phyloP scores from a whole-genome alignment of 2,113 vertebrate genomes.

The Dermatemys mawii region DNA sequence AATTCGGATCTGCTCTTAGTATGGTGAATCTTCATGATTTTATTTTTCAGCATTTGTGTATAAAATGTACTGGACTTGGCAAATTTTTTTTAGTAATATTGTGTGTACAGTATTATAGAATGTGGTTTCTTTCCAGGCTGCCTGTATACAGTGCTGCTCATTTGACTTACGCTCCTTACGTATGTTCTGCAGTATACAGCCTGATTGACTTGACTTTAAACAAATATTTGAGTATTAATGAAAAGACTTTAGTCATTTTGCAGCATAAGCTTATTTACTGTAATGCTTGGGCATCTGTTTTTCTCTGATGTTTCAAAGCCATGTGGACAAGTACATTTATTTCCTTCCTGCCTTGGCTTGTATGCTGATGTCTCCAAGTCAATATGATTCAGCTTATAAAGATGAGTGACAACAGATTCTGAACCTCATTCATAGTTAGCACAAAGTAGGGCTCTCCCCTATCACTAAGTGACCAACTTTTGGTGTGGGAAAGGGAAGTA shows the following conservation, averaged over 20 bases:
- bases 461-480: not conserved
- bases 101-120: not conserved
- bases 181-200: not conserved
- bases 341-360: slow-evolving; percentile 13
- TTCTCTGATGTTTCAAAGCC: not conserved
- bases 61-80: not conserved
- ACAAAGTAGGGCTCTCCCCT: not conserved
- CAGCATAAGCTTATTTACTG: not conserved
- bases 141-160: no score
- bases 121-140: not conserved
- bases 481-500: no score
- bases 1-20: no score
- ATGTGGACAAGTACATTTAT: not conserved
- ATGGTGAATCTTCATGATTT: not conserved
- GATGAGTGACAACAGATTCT: not conserved
- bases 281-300: not conserved
- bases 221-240: not conserved
- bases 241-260: not conserved
- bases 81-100: not conserved
- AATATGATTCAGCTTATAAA: slow-evolving; percentile 19
- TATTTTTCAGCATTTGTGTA: not conserved
- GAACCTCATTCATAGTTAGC: not conserved
- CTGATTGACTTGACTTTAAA: not conserved
- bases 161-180: not conserved
- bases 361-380: not conserved